Percentiles rank a stretch among this genome's conserved stretches.
phyloP scores from a whole-genome alignment of 2,797 vertebrate species.

The Girardinus metallicus region DNA sequence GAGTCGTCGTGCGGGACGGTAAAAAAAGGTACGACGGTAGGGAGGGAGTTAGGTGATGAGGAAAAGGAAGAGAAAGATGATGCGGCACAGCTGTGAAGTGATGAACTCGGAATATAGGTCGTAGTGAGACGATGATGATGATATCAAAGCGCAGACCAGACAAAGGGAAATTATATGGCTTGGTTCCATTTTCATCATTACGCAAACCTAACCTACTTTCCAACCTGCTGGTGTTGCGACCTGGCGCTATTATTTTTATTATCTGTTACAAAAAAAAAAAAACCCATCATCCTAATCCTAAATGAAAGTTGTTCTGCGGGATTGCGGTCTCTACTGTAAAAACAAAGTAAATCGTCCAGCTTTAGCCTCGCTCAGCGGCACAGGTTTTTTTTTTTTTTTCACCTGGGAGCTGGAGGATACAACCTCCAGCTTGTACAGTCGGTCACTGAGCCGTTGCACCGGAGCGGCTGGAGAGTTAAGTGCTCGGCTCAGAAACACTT shows the following conservation, averaged over 20 bases:
- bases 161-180: slow-evolving; percentile 61
- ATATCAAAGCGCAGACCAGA: slow-evolving; percentile 69
- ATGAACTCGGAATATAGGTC: slow-evolving; percentile 70
- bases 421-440: slow-evolving; percentile 35
- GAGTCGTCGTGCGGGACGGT: slow-evolving; percentile 57
- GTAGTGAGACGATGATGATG: slow-evolving; percentile 50
- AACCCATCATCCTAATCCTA: slow-evolving; percentile 26
- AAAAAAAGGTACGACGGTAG: neutral
- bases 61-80: slow-evolving; percentile 38
- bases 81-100: slow-evolving; percentile 63
- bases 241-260: slow-evolving; percentile 40
- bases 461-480: slow-evolving; percentile 33
- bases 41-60: slow-evolving; percentile 3
- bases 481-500: slow-evolving; percentile 37
- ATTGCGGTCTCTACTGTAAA: slow-evolving; percentile 2
- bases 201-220: slow-evolving; percentile 48
- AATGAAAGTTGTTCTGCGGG: slow-evolving; percentile 34
- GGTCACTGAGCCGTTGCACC: slow-evolving; percentile 43
- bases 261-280: slow-evolving; percentile 19
- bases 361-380: slow-evolving; percentile 4
- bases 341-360: neutral
- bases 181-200: slow-evolving; percentile 54
- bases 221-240: neutral
- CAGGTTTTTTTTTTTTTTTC: slow-evolving; percentile 22
- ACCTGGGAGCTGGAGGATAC: slow-evolving; percentile 41